These are phyloP conservation scores for Misgurnus mizolepis DNA, from an alignment of 2,113 vertebrate genomes.

Conservation along the genomic window DNA sequence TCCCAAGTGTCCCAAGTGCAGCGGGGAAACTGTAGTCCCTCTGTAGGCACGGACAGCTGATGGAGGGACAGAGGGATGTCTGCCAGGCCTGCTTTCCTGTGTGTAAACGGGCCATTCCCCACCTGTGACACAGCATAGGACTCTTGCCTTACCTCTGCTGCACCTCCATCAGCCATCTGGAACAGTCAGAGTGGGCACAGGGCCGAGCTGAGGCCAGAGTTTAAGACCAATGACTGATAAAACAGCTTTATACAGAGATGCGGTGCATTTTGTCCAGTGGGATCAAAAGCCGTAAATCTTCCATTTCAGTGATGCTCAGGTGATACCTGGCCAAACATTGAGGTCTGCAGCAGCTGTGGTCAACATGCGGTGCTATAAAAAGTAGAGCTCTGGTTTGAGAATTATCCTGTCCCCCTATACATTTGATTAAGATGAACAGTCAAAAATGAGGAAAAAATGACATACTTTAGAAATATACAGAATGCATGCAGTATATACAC, in stretches of 20 bases:
- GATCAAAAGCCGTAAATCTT: constrained; percentile 34
- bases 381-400: neutral
- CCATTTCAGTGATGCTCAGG: constrained; percentile 10
- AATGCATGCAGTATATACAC: no score
- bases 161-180: constrained; percentile 52
- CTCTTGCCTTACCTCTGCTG: constrained; percentile 42
- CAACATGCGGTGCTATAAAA: constrained; percentile 11
- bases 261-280: constrained; percentile 15
- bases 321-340: constrained; percentile 41
- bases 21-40: constrained; percentile 23
- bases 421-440: neutral
- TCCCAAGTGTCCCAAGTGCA: constrained; percentile 23
- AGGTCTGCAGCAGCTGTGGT: constrained; percentile 32
- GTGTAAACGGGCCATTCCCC: constrained; percentile 43
- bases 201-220: constrained; percentile 24
- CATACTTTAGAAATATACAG: no score
- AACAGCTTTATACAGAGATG: constrained; percentile 8
- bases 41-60: constrained; percentile 51
- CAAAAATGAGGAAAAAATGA: neutral
- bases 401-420: neutral
- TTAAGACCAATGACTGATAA: constrained; percentile 19
- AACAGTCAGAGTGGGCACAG: constrained; percentile 11
- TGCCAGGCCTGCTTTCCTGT: constrained; percentile 45
- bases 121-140: constrained; percentile 55
- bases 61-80: constrained; percentile 27